Evolutionary conservation across 1,140 invertebrate species (phyloP), one percentile per base, ranked within the genome.

Genomic region (Pantala flavescens): DNA sequence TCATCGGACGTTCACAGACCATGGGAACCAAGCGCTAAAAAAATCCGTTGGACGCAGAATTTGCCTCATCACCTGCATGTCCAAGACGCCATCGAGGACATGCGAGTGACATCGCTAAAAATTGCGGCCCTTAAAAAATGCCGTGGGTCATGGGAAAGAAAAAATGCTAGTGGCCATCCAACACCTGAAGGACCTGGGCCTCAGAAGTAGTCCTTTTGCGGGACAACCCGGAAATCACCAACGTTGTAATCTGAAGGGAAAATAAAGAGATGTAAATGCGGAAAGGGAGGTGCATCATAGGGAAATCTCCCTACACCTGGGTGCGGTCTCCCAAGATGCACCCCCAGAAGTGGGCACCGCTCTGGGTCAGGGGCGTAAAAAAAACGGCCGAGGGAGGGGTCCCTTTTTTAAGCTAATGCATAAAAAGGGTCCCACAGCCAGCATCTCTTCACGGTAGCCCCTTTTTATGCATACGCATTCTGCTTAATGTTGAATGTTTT

Each of bases 11-110:
- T 14, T 16, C 12, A 19, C 49, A 12, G 49, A 63, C 49, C 49
- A 19, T 63, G 49, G 49, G 49, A 63, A 63, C 49, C n/a, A 21
- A 19, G 16, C 16, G 16, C 49, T 63, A 63, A 63, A 63, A 63
- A 63, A 63, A 63, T 63, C 49, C 49, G 49, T 63, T 63, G 49
- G 49, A 63, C n/a, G 49, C 14, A 63, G n/a, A 63, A 63, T 63
- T 63, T 21, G 49, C 49, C 49, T 19, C 49, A 63, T 63, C 49
- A 63, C 49, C 49, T 63, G 49, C 49, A 3, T 63, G 49, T 63
- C 49, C 49, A 21, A 63, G 49, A 63, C 49, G n/a, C 49, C n/a
- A 3, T 63, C n/a, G 49, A 63, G 28, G 28, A 36, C 28, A 63
- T 63, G 49, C 28, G 28, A 36, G 28, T 63, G 49, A 63, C 49